Base-by-base conservation (phyloP, 2,113 vertebrate genomes). In the Sisor rabdophorus region DNA sequence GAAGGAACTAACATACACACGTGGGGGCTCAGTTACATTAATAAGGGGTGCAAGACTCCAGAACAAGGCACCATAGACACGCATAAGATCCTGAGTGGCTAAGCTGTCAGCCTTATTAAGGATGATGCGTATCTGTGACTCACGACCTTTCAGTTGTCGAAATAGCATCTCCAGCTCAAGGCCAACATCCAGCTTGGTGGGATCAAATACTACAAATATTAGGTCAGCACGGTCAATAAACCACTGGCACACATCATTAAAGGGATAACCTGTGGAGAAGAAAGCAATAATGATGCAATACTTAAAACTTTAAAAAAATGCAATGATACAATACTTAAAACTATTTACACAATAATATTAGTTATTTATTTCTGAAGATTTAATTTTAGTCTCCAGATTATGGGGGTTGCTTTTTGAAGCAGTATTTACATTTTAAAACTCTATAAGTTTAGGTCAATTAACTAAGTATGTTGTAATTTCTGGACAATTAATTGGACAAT, bases 231-330 rank as follows among this genome's bases (percentile, higher is more conserved):
- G 93, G 85, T 99, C 97, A 5, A 99, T 99, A 89, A 99, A 99
- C 97, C 97, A 99, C 86, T 99, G 97, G 89, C 97, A 99, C 74
- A 99, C 97, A 0, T 99, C 97, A 0, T 99, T 98, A 91, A 99
- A 99, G 0, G 97, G 97, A 87, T 99, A 99, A 71, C 97, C 97
- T 99, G 73, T 71, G 53, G n/a, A 73, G 24, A 73, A 60, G n/a
- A n/a, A 55, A 40, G 19, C n/a, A n/a, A n/a, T n/a, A n/a, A n/a
- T n/a, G 9, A 30, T 2, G 15, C 40, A 44, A 44, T 36, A 36
- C 40, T 44, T 44, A 44, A 44, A 44, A 44, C 40, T 44, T n/a
- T n/a, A n/a, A n/a, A n/a, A n/a, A n/a, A n/a, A n/a, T n/a, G n/a
- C n/a, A 28, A 44, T 44, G 40, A 44, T 44, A 9, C 40, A 44